These are phyloP conservation scores for Candoia aspera DNA, from an alignment of 2,113 vertebrate species.

Conservation along the genomic window DNA sequence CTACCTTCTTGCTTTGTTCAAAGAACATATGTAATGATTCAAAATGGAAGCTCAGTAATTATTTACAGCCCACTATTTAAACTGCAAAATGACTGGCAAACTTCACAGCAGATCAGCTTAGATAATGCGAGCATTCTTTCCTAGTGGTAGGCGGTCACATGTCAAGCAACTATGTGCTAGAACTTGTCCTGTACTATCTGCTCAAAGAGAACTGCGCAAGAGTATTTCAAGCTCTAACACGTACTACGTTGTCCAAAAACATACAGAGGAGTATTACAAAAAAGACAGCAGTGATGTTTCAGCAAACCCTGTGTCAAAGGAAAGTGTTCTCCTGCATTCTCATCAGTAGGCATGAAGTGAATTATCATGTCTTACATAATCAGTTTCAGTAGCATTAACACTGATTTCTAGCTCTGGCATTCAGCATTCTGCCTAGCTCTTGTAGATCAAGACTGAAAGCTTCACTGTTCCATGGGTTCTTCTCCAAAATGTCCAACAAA, in stretches of 20 bases:
- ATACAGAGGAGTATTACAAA: slow-evolving; percentile 56
- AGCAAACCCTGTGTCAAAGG: slow-evolving; percentile 53
- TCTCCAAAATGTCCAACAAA: slow-evolving; percentile 18
- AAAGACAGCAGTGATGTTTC: slow-evolving; percentile 57
- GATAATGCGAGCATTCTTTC: slow-evolving; percentile 44
- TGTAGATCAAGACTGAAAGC: slow-evolving; percentile 4
- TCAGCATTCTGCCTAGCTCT: not conserved
- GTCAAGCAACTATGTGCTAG: slow-evolving; percentile 52
- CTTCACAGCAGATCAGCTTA: slow-evolving; percentile 43
- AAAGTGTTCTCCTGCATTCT: slow-evolving; percentile 60
- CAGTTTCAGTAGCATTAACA: slow-evolving; percentile 7
- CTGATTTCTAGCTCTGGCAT: not conserved
- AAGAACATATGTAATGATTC: slow-evolving; percentile 1
- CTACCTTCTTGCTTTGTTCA: not conserved
- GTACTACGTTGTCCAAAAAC: slow-evolving; percentile 58
- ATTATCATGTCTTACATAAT: slow-evolving; percentile 35
- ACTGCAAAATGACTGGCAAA: slow-evolving; percentile 42
- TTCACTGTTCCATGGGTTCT: not conserved
- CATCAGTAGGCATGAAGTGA: slow-evolving; percentile 23
- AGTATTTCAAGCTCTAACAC: slow-evolving; percentile 64
- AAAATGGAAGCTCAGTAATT: slow-evolving; percentile 45
- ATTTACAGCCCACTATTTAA: slow-evolving; percentile 27
- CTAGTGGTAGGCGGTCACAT: slow-evolving; percentile 16
- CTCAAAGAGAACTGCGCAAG: slow-evolving; percentile 57
- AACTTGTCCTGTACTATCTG: slow-evolving; percentile 63